Percentiles rank a stretch among this genome's conserved stretches.
Conservation (phyloP, 2,113 vertebrate genomes). For the Pterophyllum scalare region DNA sequence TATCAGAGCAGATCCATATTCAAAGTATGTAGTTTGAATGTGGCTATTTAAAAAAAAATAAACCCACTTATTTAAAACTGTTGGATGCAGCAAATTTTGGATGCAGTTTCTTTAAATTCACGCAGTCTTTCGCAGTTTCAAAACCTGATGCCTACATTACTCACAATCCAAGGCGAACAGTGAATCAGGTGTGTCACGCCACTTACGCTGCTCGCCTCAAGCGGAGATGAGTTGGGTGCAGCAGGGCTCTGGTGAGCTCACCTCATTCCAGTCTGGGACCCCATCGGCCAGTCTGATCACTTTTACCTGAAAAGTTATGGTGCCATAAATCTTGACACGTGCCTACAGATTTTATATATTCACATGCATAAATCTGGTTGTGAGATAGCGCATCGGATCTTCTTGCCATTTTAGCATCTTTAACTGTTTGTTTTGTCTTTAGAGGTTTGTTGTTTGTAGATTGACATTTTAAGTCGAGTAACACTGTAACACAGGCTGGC, state of each 20-base stretch:
- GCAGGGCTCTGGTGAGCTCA: neutral
- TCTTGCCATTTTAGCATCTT: neutral
- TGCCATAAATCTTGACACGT: neutral
- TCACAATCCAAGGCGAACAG: neutral
- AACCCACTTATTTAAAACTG: neutral
- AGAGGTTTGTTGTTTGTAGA: neutral
- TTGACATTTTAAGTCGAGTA: neutral
- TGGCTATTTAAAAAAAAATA: no score
- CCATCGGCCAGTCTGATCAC: neutral
- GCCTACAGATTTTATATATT: neutral
- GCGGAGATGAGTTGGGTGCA: neutral
- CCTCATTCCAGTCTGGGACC: neutral
- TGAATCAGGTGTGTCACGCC: conserved; percentile 5
- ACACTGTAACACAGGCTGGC: neutral
- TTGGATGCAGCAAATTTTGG: neutral
- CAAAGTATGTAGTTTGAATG: neutral
- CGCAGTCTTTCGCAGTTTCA: neutral
- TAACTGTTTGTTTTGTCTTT: neutral
- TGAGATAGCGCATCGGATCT: neutral
- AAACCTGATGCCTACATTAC: neutral
- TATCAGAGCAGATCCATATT: neutral
- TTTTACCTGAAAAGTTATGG: neutral
- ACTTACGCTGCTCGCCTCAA: conserved; percentile 1
- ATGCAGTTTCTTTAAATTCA: neutral
- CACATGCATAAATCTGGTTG: neutral